Evolutionary conservation across 2,797 vertebrate species (phyloP).

Genomic region (Rhinophrynus dorsalis): DNA sequence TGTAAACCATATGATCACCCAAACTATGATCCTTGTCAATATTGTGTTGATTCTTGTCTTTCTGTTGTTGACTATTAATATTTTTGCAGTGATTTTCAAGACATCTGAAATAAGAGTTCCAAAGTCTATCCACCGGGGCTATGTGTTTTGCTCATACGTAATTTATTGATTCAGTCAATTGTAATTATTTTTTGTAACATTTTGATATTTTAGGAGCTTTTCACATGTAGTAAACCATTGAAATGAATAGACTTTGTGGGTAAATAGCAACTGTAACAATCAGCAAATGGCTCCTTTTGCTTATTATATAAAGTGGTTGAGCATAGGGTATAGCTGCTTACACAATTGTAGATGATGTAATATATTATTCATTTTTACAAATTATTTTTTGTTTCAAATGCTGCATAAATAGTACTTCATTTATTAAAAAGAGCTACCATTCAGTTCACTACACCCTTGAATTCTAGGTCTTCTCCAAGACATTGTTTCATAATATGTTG

Average conservation of each 20-base stretch:
- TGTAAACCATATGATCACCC: neutral
- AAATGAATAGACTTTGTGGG: neutral
- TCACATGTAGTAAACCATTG: neutral
- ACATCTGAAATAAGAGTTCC: slow-evolving; percentile 9
- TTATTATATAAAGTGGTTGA: neutral
- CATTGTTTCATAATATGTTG: no score
- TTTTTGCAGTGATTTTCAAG: slow-evolving; percentile 16
- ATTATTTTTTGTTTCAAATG: slow-evolving; percentile 54
- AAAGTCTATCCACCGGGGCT: no score
- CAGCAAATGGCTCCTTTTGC: neutral
- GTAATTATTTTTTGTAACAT: slow-evolving; percentile 59
- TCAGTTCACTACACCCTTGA: slow-evolving; percentile 6
- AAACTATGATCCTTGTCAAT: neutral
- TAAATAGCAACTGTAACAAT: neutral
- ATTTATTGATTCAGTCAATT: neutral
- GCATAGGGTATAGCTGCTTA: slow-evolving; percentile 21
- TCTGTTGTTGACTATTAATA: slow-evolving; percentile 13
- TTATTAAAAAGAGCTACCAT: slow-evolving; percentile 8
- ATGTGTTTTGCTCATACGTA: neutral
- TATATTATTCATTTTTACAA: slow-evolving; percentile 53
- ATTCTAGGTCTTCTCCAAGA: no score
- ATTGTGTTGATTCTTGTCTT: slow-evolving; percentile 14
- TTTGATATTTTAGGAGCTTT: neutral
- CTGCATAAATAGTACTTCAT: slow-evolving; percentile 43
- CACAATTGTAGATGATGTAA: slow-evolving; percentile 32